phyloP scores from a whole-genome alignment of 2,888 invertebrate species.

The Plemyria rubiginata region DNA sequence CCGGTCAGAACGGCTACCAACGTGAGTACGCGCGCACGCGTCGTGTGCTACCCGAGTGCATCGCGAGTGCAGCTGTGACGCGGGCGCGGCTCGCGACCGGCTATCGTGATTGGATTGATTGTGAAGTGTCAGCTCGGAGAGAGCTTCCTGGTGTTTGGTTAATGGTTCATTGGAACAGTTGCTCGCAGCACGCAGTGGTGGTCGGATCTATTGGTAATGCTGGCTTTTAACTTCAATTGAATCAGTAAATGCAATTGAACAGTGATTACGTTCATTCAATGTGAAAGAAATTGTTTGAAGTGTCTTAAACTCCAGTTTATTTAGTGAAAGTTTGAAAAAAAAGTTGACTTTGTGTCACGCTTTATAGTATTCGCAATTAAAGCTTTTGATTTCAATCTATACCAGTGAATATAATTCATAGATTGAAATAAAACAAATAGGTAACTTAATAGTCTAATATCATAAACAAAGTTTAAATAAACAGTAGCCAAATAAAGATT shows the following conservation, averaged over 20 bases:
- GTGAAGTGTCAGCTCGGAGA: slow-evolving; percentile 65
- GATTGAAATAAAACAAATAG: slow-evolving; percentile 16
- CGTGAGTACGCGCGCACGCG: slow-evolving; percentile 90
- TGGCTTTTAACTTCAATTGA: slow-evolving; percentile 18
- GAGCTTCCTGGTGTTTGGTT: slow-evolving; percentile 61
- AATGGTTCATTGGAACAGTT: slow-evolving; percentile 53
- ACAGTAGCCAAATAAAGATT: neutral
- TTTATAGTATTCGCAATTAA: neutral
- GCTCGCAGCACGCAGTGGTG: slow-evolving; percentile 45
- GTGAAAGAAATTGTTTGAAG: slow-evolving; percentile 15
- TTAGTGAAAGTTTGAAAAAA: slow-evolving; percentile 12
- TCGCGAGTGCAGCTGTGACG: slow-evolving; percentile 56
- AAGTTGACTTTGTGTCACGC: neutral
- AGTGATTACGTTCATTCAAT: slow-evolving; percentile 22
- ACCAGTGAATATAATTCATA: slow-evolving; percentile 18
- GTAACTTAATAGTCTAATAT: neutral
- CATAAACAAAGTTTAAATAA: neutral
- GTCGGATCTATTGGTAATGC: slow-evolving; percentile 40
- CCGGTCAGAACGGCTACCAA: slow-evolving; percentile 98
- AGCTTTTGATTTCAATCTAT: slow-evolving; percentile 4
- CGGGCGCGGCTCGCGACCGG: slow-evolving; percentile 40
- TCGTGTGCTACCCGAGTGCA: slow-evolving; percentile 66
- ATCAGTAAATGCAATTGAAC: slow-evolving; percentile 25
- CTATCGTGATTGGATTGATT: slow-evolving; percentile 74
- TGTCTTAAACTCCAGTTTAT: slow-evolving; percentile 12